Evolutionary conservation across 2,113 vertebrate species (phyloP), one percentile per base, ranked within the genome.

Genomic region (Xiphophorus hellerii): DNA sequence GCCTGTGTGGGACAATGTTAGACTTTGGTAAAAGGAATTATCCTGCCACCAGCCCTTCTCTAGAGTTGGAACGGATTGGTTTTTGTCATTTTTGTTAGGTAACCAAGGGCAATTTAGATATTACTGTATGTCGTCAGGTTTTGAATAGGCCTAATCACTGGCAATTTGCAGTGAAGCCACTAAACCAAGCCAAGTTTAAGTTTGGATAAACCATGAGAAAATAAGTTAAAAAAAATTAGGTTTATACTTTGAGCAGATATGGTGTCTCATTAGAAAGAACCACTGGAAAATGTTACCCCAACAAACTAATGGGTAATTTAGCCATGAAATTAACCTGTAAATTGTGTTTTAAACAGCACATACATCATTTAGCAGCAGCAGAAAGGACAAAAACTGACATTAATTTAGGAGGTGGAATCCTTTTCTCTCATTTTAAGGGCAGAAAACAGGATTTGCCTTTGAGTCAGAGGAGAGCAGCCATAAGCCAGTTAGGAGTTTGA

Each of bases 391-490:
- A 79, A 68, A 71, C 67, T 37, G 9, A 44, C 72, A 33, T 71
- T 44, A 22, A 76, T 74, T 62, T 58, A 72, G 71, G 51, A 61
- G 68, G 48, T 20, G 54, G 37, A 75, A 69, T 69, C 73, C 51
- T 77, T 76, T 70, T 62, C 69, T 31, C 69, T 69, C 60, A 64
- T 64, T 79, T 69, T 69, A 7, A 3, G 75, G 61, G 81, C 87
- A 86, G 84, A 86, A 86, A 74, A 89, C 73, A 64, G 79, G 87
- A 89, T 89, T 89, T 86, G 68, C 12, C 66, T 75, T n/a, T 28
- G 71, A 82, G 61, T 69, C 75, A 15, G 70, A 39, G 62, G 5
- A 58, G 72, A 81, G 62, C 82, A 28, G 71, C 39, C 27, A 14
- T 87, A 89, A 84, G 77, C 87, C 84, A 64, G 82, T 89, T 89